Base-by-base conservation (phyloP, 1,140 invertebrate genomes). In the Drosophila mayri region DNA sequence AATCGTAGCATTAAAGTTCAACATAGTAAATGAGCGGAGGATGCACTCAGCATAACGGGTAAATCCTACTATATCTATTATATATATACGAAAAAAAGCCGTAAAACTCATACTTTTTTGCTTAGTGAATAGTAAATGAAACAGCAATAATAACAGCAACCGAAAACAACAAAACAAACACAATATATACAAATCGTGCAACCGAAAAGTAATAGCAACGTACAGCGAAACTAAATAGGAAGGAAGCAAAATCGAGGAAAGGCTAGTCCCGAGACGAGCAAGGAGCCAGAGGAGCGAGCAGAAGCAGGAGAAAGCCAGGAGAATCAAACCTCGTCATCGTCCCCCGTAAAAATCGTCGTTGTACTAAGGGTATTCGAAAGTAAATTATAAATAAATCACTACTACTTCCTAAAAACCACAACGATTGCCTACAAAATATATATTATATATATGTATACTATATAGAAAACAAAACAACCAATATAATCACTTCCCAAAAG, bases 341-440 rank as follows among this genome's bases (percentile, higher is more conserved):
- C 59, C 68, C 57, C 49, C 35, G 10, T 50, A 32, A 73, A 44
- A 73, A 44, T 54, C 57, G 30, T 73, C 70, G 70, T 61, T 54
- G 71, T 74, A 68, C 79, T 76, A 80, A 55, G 47, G 71, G 66
- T 64, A 76, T 72, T 79, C 74, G 37, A 81, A 64, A 65, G 65
- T 65, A 84, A 68, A 60, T 63, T 68, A 80, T 64, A 68, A 74
- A 57, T 78, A 88, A 88, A 88, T 90, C 84, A 88, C 84, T 88
- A 88, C 79, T 88, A 88, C 84, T 88, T 88, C 84, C 84, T 88
- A 87, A 80, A 87, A 71, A 88, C 80, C 84, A 88, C 84, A 88
- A 88, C 84, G 84, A 90, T 88, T 88, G 84, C 84, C 84, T 88
- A 88, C 84, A 88, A 87, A 87, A 83, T 71, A 82, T 83, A 83